Base-by-base conservation (phyloP, 2,888 invertebrate species). In the Pteria penguin region DNA sequence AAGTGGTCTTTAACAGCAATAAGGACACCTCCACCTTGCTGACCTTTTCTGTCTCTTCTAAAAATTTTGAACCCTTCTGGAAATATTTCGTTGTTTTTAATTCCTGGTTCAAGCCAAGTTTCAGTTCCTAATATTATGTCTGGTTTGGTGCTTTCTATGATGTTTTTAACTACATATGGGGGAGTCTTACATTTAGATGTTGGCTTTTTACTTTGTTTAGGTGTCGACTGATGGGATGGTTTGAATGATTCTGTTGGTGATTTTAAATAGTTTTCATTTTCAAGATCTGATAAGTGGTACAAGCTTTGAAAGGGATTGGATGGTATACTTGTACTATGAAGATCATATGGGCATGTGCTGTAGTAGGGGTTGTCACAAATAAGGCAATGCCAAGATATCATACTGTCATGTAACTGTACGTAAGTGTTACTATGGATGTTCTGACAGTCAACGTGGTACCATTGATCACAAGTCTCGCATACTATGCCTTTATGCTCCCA, bases 1-100 rank as follows among this genome's bases (percentile, higher is more conserved):
- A 68, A 32, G 8, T 68, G 54, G 26, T 58, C n/a, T n/a, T 55
- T 68, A 24, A 68, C 24, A 3, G 68, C 55, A 32, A 58, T 68
- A 0, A 68, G 29, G 3, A 68, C 67, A 11, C 55, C 67, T 1
- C 57, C 67, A 55, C 33, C 58, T 57, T 57, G 54, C 24, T 55
- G 29, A 5, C 27, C 54, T 29, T 67, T 55, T 31, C 68, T 68
- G 8, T 68, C 22, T 14, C 18, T n/a, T n/a, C n/a, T n/a, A n/a
- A n/a, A n/a, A n/a, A n/a, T n/a, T n/a, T n/a, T n/a, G n/a, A n/a
- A n/a, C n/a, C n/a, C n/a, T n/a, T n/a, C n/a, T n/a, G n/a, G n/a
- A n/a, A n/a, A n/a, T n/a, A n/a, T n/a, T n/a, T n/a, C n/a, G n/a
- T n/a, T n/a, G n/a, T n/a, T n/a, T n/a, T n/a, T n/a, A n/a, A n/a